phyloP scores from a whole-genome alignment of 2,113 vertebrate species.

The Corythornis cristatus region DNA sequence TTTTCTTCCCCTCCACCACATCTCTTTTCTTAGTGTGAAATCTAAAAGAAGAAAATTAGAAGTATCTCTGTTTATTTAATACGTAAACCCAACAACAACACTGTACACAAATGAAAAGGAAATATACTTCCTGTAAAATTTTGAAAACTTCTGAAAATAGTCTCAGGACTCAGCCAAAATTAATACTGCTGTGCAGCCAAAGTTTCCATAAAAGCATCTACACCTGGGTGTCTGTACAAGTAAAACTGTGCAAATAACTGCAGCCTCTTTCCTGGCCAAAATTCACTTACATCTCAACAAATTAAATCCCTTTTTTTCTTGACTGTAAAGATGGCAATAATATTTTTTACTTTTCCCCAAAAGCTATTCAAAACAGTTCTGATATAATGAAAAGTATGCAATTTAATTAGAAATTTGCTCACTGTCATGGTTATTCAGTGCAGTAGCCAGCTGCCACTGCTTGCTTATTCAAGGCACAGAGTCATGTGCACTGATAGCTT shows the following conservation, averaged over 20 bases:
- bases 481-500: background rate
- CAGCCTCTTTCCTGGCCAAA: conserved; percentile 29
- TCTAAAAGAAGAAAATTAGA: background rate
- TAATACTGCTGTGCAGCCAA: conserved; percentile 62
- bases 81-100: conserved; percentile 60
- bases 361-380: background rate
- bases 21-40: background rate
- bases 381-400: background rate
- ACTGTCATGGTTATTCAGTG: background rate
- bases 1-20: background rate
- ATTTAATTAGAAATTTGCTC: background rate
- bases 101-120: conserved; percentile 56
- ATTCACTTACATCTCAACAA: background rate
- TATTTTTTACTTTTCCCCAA: background rate
- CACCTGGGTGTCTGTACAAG: conserved; percentile 58
- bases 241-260: conserved; percentile 68
- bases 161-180: conserved; percentile 59
- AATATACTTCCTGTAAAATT: conserved; percentile 68
- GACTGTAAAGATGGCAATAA: background rate
- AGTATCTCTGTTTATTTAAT: background rate
- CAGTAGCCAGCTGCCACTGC: background rate
- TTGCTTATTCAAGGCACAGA: background rate
- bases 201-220: conserved; percentile 71
- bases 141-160: conserved; percentile 71
- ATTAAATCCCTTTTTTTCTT: background rate